A percentile compares a stretch with the other conserved stretches of the same genome.
phyloP scores from a whole-genome alignment of 2,113 vertebrate genomes.

The Neodon shergylaensis region DNA sequence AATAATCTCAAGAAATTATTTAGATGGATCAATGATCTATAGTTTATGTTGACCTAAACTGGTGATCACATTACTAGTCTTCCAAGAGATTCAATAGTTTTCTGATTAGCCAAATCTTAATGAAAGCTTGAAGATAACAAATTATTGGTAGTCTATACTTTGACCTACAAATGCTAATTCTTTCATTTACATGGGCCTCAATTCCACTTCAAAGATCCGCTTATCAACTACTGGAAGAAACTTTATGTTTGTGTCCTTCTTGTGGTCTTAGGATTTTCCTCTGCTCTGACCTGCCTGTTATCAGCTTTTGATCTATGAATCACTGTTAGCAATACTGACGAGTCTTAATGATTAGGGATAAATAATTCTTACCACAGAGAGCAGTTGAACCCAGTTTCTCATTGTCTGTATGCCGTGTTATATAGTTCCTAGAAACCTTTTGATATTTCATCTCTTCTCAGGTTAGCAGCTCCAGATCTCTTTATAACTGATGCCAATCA shows the following conservation, averaged over 20 bases:
- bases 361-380: conserved; percentile 33
- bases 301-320: not conserved
- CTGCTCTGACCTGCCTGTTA: conserved; percentile 35
- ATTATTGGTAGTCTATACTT: conserved; percentile 8
- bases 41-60: conserved; percentile 20
- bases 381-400: conserved; percentile 46
- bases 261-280: not conserved
- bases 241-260: not conserved
- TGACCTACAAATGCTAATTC: not conserved
- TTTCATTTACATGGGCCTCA: not conserved
- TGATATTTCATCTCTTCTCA: conserved; percentile 14
- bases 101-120: conserved; percentile 23
- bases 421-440: not conserved
- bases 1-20: conserved; percentile 37
- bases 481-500: not conserved
- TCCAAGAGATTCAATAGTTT: not conserved
- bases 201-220: not conserved
- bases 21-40: not conserved
- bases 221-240: not conserved
- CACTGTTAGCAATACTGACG: not conserved
- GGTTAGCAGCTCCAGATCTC: conserved; percentile 3
- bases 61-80: conserved; percentile 36
- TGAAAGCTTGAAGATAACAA: not conserved
- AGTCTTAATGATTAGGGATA: conserved; percentile 7
- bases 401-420: not conserved